Evolutionary conservation across 2,113 vertebrate species (phyloP).

Genomic region (Cavia porcellus): DNA sequence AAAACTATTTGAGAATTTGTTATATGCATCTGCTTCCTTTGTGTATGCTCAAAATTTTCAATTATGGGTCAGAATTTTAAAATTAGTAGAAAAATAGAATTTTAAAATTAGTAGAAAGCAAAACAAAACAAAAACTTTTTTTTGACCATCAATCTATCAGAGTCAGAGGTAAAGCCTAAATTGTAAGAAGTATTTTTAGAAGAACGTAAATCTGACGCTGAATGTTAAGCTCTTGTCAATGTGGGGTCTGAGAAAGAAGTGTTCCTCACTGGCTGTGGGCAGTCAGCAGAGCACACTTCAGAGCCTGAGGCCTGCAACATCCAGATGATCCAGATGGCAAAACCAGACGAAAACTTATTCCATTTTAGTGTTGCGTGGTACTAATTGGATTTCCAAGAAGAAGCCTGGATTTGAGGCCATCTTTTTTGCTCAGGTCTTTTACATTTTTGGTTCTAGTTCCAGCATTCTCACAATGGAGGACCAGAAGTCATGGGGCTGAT

Average conservation of each 20-base stretch:
- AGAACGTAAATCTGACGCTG: neutral
- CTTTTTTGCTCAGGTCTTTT: neutral
- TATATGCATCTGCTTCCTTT: neutral
- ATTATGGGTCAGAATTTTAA: neutral
- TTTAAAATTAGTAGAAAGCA: slow-evolving; percentile 19
- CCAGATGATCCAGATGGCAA: slow-evolving; percentile 2
- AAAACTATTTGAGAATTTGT: neutral
- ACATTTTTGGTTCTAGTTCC: slow-evolving; percentile 26
- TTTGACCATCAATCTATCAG: neutral
- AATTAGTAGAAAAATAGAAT: slow-evolving; percentile 32
- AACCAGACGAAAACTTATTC: neutral
- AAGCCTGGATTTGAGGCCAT: slow-evolving; percentile 43
- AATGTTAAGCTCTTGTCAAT: neutral
- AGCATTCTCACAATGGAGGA: slow-evolving; percentile 26
- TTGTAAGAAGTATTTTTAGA: slow-evolving; percentile 28
- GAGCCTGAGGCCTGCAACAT: neutral
- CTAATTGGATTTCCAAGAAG: slow-evolving; percentile 68
- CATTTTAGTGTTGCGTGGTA: neutral
- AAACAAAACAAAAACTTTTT: neutral
- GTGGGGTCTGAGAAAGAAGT: neutral
- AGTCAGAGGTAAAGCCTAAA: neutral
- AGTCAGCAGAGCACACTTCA: neutral
- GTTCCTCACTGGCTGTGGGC: neutral
- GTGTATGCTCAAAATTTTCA: slow-evolving; percentile 9
- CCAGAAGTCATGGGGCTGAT: slow-evolving; percentile 48